Evolutionary conservation across 2,113 vertebrate species (phyloP), one percentile per base, ranked within the genome.

Genomic region (Calypte anna): DNA sequence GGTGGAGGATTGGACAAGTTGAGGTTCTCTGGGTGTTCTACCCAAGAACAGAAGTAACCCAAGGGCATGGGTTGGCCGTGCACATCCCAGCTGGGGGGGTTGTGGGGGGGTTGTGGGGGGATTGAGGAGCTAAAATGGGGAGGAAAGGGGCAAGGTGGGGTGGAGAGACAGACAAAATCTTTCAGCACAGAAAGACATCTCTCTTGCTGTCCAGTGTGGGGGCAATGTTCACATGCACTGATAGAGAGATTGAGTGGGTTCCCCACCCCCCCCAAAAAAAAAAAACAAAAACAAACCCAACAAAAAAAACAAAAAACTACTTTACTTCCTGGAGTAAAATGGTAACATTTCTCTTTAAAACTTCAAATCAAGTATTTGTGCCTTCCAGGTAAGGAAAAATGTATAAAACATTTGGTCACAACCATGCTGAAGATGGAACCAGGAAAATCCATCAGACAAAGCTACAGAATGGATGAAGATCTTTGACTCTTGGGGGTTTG

Each of bases 341-440:
- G 61, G 85, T 86, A 46, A 68, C 21, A 4, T 90, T 88, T 62
- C 46, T 72, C 88, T 57, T 94, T 86, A 91, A 96, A 97, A 97
- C 82, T 85, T 91, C 97, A 91, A 93, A 91, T 51, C 86, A 92
- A 95, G 91, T 14, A 93, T 97, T 97, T 98, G 98, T 98, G 98
- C 97, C 97, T 98, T 98, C 62, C 62, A 2, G 79, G 57, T 94
- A 77, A 97, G 95, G 97, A 97, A 93, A 97, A 97, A 91, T 27
- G 91, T 98, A 98, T 36, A 98, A 99, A 99, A 98, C 96, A 97
- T 99, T 99, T 99, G 98, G 99, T 99, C 99, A 99, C 98, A 84
- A 90, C 98, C 98, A 97, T 98, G 98, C 98, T 98, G 98, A 98
- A 98, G 98, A 97, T 97, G 97, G 97, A 97, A 98, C 98, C 92